Percentiles rank a stretch among this genome's conserved stretches.
Evolutionary conservation across 2,797 vertebrate genomes (phyloP).

Genomic region (Trematomus bernacchii): DNA sequence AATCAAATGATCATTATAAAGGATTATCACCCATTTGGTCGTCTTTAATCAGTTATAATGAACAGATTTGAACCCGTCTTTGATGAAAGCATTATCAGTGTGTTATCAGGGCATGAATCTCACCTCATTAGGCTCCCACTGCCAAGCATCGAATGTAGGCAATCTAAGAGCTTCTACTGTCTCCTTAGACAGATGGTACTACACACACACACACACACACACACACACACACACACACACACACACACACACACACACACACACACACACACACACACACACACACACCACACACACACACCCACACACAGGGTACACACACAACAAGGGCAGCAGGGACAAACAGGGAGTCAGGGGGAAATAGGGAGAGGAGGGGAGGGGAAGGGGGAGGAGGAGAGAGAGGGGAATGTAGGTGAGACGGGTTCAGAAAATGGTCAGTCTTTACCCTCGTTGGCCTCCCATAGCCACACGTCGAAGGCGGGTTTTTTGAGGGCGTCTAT

Average conservation of each 20-base stretch:
- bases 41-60: neutral
- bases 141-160: constrained; percentile 96
- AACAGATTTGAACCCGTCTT: neutral
- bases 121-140: constrained; percentile 97
- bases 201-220: constrained; percentile 56
- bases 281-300: constrained; percentile 21
- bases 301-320: constrained; percentile 44
- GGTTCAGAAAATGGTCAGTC: constrained; percentile 46
- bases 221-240: constrained; percentile 55
- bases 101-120: constrained; percentile 43
- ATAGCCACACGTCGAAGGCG: constrained; percentile 91
- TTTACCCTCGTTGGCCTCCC: constrained; percentile 94
- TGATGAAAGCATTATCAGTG: neutral
- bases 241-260: constrained; percentile 50
- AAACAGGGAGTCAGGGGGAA: constrained; percentile 23
- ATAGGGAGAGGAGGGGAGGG: constrained; percentile 11
- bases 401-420: constrained; percentile 35
- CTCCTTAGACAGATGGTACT: constrained; percentile 95
- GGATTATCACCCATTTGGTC: too few relatives aligned
- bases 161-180: constrained; percentile 92
- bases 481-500: constrained; percentile 91
- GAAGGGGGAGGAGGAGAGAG: constrained; percentile 14
- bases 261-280: constrained; percentile 45
- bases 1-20: neutral
- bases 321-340: constrained; percentile 19